phyloP scores from a whole-genome alignment of 2,888 invertebrate genomes.

The Macrophya annulata region DNA sequence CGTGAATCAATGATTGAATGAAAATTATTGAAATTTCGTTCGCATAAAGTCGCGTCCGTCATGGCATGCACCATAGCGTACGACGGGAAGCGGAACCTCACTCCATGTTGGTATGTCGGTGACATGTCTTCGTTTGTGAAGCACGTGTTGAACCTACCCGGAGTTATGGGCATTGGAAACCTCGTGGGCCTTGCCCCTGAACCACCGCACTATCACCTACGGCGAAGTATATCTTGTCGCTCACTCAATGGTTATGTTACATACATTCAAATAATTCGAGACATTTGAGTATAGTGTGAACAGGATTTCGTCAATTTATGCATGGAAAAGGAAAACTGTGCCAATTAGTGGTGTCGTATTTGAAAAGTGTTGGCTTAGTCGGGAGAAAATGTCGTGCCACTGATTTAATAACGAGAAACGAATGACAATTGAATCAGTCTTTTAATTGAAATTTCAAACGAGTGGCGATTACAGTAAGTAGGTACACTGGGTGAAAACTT shows the following conservation, averaged over 20 bases:
- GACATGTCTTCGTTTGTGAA: conserved; percentile 39
- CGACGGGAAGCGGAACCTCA: conserved; percentile 77
- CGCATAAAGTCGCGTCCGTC: conserved; percentile 66
- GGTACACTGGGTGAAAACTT: conserved; percentile 41
- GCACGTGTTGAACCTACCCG: conserved; percentile 35
- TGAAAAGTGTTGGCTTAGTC: background rate
- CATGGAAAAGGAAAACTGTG: conserved; percentile 34
- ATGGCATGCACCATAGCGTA: conserved; percentile 73
- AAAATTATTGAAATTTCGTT: conserved; percentile 79
- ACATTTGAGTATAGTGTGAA: background rate
- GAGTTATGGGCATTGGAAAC: background rate
- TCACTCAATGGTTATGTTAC: background rate
- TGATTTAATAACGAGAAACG: conserved; percentile 52
- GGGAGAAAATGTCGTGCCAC: conserved; percentile 31
- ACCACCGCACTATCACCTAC: conserved; percentile 16
- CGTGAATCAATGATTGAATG: conserved; percentile 76
- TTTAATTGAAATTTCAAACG: conserved; percentile 50
- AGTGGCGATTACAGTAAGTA: conserved; percentile 52
- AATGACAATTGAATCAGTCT: conserved; percentile 41
- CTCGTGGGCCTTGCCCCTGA: conserved; percentile 28
- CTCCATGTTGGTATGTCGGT: conserved; percentile 66
- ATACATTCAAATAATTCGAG: no score
- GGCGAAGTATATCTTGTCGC: background rate
- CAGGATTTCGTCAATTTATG: background rate
- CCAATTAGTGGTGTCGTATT: background rate